Percentiles rank a stretch among this genome's conserved stretches.
Evolutionary conservation across 37 sponge, comb jelly and placozoan genomes (phyloP).

Genomic region (Theonella swinhoei): DNA sequence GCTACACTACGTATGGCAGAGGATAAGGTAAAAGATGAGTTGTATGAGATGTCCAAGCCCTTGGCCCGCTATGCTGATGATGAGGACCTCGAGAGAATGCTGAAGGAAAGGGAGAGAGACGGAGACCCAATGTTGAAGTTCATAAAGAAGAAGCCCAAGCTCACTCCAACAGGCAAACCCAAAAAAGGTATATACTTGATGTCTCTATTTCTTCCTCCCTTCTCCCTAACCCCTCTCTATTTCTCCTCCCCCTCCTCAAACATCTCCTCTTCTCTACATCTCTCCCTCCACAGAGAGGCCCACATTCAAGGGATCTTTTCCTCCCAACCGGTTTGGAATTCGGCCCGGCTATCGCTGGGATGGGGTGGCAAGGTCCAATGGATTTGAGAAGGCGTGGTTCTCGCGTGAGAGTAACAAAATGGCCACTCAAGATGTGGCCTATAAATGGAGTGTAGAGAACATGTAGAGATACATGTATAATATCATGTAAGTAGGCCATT

Average conservation of each 20-base stretch:
- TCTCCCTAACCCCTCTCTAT: background rate
- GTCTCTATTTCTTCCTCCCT: background rate
- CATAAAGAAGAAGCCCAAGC: conserved; percentile 69
- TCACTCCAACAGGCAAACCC: background rate
- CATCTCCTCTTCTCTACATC: background rate
- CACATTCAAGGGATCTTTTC: conserved; percentile 72
- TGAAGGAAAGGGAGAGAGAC: conserved; percentile 71
- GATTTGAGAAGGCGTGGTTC: conserved; percentile 88
- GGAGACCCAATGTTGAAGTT: conserved; percentile 93
- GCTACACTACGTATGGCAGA: conserved; percentile 61
- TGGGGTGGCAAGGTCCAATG: conserved; percentile 96
- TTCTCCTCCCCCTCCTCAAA: background rate
- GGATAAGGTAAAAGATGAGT: conserved; percentile 74
- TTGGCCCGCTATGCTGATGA: conserved; percentile 93
- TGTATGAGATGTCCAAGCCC: conserved; percentile 94
- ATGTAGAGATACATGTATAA: too few species aligned
- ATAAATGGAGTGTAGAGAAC: conserved; percentile 98
- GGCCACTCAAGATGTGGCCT: conserved; percentile 78
- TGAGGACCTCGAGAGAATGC: conserved; percentile 82
- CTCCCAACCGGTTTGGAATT: conserved; percentile 91
- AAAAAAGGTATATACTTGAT: conserved; percentile 21
- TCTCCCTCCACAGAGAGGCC: conserved; percentile 55
- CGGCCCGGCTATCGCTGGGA: conserved; percentile 97
- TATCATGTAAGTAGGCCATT: too few species aligned
- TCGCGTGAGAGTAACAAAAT: conserved; percentile 52